phyloP scores from a whole-genome alignment of 2,888 invertebrate genomes.

The Margaritifera margaritifera region DNA sequence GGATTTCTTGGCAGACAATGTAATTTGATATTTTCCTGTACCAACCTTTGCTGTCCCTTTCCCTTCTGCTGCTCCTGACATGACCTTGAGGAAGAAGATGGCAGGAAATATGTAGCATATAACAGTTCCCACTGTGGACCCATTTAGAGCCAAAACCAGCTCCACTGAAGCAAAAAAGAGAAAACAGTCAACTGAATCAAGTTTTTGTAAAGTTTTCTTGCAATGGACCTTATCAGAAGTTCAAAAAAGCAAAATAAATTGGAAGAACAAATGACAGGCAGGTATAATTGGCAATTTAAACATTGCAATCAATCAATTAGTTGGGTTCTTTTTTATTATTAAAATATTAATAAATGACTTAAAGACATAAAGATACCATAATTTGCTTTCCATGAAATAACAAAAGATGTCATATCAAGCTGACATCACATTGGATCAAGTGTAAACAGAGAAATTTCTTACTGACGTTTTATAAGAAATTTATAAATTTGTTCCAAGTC shows the following conservation, averaged over 20 bases:
- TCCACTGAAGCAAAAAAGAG: slow-evolving; percentile 74
- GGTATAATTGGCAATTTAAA: background rate
- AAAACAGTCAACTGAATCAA: background rate
- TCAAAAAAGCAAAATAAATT: background rate
- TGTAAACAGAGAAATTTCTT: too few species aligned
- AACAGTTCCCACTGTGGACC: slow-evolving; percentile 94
- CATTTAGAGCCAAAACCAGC: slow-evolving; percentile 92
- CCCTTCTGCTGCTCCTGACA: slow-evolving; percentile 88
- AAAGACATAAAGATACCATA: too few species aligned
- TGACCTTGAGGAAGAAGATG: slow-evolving; percentile 88
- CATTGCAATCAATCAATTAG: background rate
- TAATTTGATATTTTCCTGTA: slow-evolving; percentile 5
- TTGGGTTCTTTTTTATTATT: too few species aligned
- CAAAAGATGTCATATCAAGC: too few species aligned
- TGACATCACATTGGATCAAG: too few species aligned
- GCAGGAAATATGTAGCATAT: slow-evolving; percentile 95
- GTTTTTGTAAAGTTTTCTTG: background rate
- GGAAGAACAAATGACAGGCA: background rate
- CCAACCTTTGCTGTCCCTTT: slow-evolving; percentile 85
- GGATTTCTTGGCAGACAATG: too few species aligned
- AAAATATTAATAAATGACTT: too few species aligned
- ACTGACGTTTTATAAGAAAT: too few species aligned
- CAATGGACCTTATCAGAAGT: background rate
- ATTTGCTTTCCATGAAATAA: too few species aligned
- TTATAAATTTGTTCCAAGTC: too few species aligned